Base-by-base conservation (phyloP, 2,113 vertebrate species). In the Sylvia atricapilla region DNA sequence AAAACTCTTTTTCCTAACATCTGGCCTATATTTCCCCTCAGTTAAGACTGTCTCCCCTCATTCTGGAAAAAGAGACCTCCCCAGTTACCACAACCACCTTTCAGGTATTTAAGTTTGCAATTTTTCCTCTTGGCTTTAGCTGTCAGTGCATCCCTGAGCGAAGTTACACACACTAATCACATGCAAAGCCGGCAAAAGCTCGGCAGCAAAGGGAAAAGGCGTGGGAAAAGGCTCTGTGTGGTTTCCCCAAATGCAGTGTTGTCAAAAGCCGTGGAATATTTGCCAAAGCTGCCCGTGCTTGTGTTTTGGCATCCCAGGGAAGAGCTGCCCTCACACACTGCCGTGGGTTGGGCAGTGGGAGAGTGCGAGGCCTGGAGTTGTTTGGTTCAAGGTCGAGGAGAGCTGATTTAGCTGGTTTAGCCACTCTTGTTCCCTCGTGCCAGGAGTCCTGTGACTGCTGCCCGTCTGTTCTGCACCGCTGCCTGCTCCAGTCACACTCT, bases 371-470 rank as follows among this genome's bases (percentile, higher is more conserved):
- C 52, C 66, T 37, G 46, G 78, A 73, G 49, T 12, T 46, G 53
- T 5, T 80, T 25, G 60, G 31, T 93, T 92, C 72, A 94, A 90
- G 90, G 94, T 91, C 75, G 84, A 47, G 70, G 66, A 86, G 88
- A 70, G 27, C 79, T 22, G 41, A 78, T 91, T 91, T 87, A n/a
- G 93, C 94, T 93, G 94, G 90, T 84, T 72, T 68, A 68, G 87
- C 87, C 39, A 8, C 87, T 87, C 87, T 31, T 37, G 33, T 7
- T 87, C 19, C 0, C 82, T 90, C 67, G 58, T 94, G 84, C 84
- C 67, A 73, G 43, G 30, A 84, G 87, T 93, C 96, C 89, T 41
- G 50, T 95, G 93, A 95, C 92, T 46, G 39, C 78, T 91, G 52
- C 59, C 46, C 10, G 0, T 22, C 37, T 10, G 70, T 88, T 93